A percentile compares a stretch with the other conserved stretches of the same genome.
phyloP scores from a whole-genome alignment of 1,140 invertebrate genomes.

The Armadillidium nasatum region DNA sequence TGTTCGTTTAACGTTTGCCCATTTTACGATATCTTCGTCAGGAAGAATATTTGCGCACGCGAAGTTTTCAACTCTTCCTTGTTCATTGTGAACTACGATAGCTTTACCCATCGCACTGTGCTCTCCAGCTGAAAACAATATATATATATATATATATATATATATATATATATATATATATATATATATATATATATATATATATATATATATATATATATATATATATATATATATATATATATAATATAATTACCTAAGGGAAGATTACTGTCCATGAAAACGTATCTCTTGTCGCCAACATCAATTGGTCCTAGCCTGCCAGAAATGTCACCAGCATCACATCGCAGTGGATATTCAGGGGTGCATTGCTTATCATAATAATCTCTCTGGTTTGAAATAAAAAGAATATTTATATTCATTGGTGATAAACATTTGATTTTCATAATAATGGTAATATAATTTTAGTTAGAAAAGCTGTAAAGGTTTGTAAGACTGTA shows the following conservation, averaged over 20 bases:
- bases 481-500: neutral
- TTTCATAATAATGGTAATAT: slow-evolving; percentile 27
- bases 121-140: slow-evolving; percentile 29
- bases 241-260: slow-evolving; percentile 50
- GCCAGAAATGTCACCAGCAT: slow-evolving; percentile 85
- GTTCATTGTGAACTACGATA: slow-evolving; percentile 74
- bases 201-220: neutral
- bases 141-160: too few relatives aligned
- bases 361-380: slow-evolving; percentile 80
- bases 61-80: slow-evolving; percentile 64
- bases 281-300: slow-evolving; percentile 67
- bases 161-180: too few relatives aligned
- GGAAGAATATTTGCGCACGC: slow-evolving; percentile 88
- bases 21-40: slow-evolving; percentile 85
- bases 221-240: neutral
- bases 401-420: neutral
- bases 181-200: neutral
- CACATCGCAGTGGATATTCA: slow-evolving; percentile 80
- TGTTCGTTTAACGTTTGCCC: slow-evolving; percentile 77
- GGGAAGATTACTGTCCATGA: slow-evolving; percentile 81
- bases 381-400: slow-evolving; percentile 61
- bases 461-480: slow-evolving; percentile 1
- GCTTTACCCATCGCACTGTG: slow-evolving; percentile 67
- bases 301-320: slow-evolving; percentile 77
- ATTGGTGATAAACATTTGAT: neutral